phyloP scores from a whole-genome alignment of 2,113 vertebrate species.

The Trinectes maculatus region DNA sequence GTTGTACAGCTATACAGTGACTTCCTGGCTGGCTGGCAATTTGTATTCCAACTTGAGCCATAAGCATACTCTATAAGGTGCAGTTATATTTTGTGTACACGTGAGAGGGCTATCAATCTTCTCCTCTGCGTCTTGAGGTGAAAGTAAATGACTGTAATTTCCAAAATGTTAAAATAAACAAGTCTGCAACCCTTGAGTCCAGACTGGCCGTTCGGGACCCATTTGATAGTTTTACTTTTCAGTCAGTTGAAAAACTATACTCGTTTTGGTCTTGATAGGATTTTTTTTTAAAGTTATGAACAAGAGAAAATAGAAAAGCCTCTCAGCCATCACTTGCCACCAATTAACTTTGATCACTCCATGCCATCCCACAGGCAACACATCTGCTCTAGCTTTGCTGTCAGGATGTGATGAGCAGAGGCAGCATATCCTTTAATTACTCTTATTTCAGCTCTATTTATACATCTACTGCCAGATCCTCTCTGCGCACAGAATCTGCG shows the following conservation, averaged over 20 bases:
- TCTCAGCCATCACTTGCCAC: conserved; percentile 54
- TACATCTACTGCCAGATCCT: conserved; percentile 56
- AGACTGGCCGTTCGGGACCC: not conserved
- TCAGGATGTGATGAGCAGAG: conserved; percentile 64
- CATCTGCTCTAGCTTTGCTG: conserved; percentile 72
- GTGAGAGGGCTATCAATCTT: not conserved
- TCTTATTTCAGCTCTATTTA: conserved; percentile 65
- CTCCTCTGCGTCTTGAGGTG: not conserved
- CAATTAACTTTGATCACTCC: conserved; percentile 71
- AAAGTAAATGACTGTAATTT: not conserved
- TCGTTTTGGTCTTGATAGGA: conserved; percentile 33
- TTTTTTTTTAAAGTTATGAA: conserved; percentile 25
- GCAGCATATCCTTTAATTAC: conserved; percentile 74
- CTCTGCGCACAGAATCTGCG: conserved; percentile 36
- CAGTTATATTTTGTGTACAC: not conserved
- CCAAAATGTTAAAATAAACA: not conserved
- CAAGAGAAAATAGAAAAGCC: conserved; percentile 31
- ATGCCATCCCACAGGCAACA: conserved; percentile 65
- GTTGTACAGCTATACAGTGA: not conserved
- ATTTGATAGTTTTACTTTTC: not conserved
- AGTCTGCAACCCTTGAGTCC: not conserved
- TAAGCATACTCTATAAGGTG: no score
- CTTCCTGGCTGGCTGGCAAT: not conserved
- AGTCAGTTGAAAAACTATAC: not conserved
- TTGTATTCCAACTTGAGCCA: not conserved